Conservation (phyloP, 2,113 vertebrate genomes). For the Brevimyrus niger region DNA sequence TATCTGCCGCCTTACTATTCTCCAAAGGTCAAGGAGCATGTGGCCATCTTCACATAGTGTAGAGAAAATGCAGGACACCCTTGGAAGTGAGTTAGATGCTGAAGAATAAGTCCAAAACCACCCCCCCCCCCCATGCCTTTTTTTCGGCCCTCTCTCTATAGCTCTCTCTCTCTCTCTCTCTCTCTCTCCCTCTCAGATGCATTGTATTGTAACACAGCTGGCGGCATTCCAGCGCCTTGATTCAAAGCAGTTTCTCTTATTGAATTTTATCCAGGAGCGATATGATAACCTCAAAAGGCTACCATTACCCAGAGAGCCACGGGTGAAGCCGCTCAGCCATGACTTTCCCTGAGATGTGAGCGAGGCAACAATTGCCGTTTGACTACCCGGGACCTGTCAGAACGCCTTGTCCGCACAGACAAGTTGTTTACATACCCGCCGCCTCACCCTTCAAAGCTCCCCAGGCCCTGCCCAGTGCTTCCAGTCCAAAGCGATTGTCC, state of each 20-base stretch:
- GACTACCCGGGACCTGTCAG: constrained; percentile 47
- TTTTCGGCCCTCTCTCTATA: constrained; percentile 1
- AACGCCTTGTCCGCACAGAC: constrained; percentile 43
- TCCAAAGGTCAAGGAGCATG: constrained; percentile 57
- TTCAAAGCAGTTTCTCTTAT: constrained; percentile 65
- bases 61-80: constrained; percentile 26
- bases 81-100: constrained; percentile 48
- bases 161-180: constrained; percentile 16
- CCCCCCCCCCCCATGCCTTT: not conserved
- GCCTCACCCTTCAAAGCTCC: not conserved
- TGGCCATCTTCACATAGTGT: constrained; percentile 26
- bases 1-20: constrained; percentile 41
- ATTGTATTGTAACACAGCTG: constrained; percentile 48
- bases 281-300: constrained; percentile 75
- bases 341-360: constrained; percentile 49
- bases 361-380: constrained; percentile 57
- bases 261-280: constrained; percentile 70
- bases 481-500: constrained; percentile 32
- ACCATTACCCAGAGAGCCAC: constrained; percentile 65
- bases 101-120: constrained; percentile 48
- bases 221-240: constrained; percentile 59
- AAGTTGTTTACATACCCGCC: constrained; percentile 57
- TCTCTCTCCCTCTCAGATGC: too few species aligned
- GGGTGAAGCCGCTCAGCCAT: constrained; percentile 60
- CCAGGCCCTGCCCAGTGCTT: constrained; percentile 3